These are phyloP conservation scores for Proales similis DNA, from an alignment of 1,140 invertebrate genomes.

Conservation along the genomic window DNA sequence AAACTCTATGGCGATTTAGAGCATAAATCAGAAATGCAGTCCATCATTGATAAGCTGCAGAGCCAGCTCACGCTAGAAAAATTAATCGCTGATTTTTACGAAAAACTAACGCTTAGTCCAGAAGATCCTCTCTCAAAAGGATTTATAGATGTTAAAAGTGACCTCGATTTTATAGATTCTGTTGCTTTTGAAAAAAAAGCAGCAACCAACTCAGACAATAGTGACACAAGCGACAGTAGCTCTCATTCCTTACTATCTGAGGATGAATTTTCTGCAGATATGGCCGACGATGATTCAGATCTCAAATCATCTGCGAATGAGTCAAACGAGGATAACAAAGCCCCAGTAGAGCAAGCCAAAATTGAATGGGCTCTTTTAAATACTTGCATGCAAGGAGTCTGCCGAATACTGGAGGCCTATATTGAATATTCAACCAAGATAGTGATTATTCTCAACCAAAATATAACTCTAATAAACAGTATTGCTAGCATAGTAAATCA, in stretches of 20 bases:
- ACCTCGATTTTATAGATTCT: conserved; percentile 5
- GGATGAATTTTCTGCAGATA: conserved; percentile 19
- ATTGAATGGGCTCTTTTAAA: conserved; percentile 1
- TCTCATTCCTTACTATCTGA: conserved; percentile 12
- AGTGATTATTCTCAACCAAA: conserved; percentile 1
- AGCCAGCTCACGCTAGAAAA: conserved; percentile 26
- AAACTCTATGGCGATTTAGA: conserved; percentile 85
- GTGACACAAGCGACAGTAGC: conserved; percentile 8
- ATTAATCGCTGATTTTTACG: conserved; percentile 34
- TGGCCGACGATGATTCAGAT: conserved; percentile 6
- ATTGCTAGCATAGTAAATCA: not conserved
- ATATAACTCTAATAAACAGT: not conserved
- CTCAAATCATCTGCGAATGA: not conserved
- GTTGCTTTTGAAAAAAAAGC: conserved; percentile 36
- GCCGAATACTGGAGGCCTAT: conserved; percentile 5
- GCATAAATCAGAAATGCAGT: conserved; percentile 97
- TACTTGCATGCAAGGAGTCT: conserved; percentile 1
- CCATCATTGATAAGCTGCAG: conserved; percentile 70
- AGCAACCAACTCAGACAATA: not conserved
- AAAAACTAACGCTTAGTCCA: conserved; percentile 13
- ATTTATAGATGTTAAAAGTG: not conserved
- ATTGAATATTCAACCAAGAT: conserved; percentile 23
- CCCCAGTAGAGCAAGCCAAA: not conserved
- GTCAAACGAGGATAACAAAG: not conserved
- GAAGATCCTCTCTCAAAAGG: not conserved